A percentile compares a stretch with the other conserved stretches of the same genome.
Evolutionary conservation across 2,888 invertebrate species (phyloP).

Genomic region (Melangyna quadrimaculata): DNA sequence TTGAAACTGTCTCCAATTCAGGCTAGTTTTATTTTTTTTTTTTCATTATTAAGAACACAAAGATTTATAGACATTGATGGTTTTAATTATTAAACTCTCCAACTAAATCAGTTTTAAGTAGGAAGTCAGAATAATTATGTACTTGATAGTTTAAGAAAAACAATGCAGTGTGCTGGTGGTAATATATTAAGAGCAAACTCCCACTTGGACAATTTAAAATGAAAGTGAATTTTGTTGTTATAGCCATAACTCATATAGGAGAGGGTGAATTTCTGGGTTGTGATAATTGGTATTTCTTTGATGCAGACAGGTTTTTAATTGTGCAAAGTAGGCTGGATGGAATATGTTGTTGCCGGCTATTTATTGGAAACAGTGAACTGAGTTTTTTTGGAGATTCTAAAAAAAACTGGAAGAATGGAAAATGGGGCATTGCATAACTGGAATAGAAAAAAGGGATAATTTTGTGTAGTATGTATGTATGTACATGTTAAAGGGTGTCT

Average conservation of each 20-base stretch:
- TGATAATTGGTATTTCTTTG: neutral
- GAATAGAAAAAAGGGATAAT: too few relatives aligned
- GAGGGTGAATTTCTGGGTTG: slow-evolving; percentile 6
- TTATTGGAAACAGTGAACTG: neutral
- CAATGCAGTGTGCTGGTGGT: neutral
- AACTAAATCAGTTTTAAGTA: slow-evolving; percentile 22
- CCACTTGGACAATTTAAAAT: neutral
- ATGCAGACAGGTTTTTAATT: neutral
- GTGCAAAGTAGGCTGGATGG: neutral
- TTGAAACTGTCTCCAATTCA: neutral
- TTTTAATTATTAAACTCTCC: slow-evolving; percentile 2
- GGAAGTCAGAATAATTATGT: slow-evolving; percentile 40
- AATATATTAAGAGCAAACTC: slow-evolving; percentile 23
- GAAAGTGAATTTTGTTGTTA: neutral
- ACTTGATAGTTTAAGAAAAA: slow-evolving; percentile 17
- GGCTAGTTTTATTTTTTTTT: slow-evolving; percentile 2
- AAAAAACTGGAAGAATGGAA: too few relatives aligned
- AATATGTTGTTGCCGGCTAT: neutral
- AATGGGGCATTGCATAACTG: too few relatives aligned
- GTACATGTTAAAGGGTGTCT: too few relatives aligned
- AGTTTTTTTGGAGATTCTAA: too few relatives aligned
- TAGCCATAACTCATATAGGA: neutral
- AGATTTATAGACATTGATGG: neutral
- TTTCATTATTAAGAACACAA: neutral
- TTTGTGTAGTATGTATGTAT: too few relatives aligned